These are phyloP conservation scores for Nebria brevicollis DNA, from an alignment of 2,888 invertebrate genomes.

Conservation along the genomic window DNA sequence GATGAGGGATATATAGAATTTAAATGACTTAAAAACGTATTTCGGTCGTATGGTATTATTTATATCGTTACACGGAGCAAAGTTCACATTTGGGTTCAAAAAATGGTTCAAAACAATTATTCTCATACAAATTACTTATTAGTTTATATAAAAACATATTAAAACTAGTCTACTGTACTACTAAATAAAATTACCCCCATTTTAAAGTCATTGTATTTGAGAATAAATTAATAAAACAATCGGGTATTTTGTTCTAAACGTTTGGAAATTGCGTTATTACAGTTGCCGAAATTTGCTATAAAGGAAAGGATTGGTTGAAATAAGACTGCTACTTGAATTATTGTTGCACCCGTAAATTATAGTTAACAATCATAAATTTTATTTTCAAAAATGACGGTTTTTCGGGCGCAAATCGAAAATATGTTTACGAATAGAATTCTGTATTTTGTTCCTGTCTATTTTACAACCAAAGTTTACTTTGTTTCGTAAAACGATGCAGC, in stretches of 20 bases:
- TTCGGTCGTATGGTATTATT: background rate
- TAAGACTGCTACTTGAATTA: no score
- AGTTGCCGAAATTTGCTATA: no score
- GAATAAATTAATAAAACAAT: no score
- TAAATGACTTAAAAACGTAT: background rate
- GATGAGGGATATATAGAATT: background rate
- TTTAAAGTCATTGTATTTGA: no score
- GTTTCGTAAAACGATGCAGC: background rate
- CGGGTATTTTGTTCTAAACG: no score
- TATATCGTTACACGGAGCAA: background rate
- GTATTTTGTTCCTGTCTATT: background rate
- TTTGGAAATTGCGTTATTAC: no score
- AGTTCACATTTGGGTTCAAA: background rate
- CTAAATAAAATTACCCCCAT: background rate
- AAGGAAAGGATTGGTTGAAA: no score
- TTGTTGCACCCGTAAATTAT: no score
- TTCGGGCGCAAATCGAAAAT: no score
- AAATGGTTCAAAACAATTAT: background rate
- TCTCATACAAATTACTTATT: background rate
- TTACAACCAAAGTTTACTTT: background rate
- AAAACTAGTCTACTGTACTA: background rate
- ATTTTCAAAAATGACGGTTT: no score
- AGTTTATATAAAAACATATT: background rate
- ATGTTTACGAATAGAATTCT: no score
- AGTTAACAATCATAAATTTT: no score